Evolutionary conservation across 2,113 vertebrate species (phyloP), one percentile per base, ranked within the genome.

Genomic region (Macquaria ambigua): DNA sequence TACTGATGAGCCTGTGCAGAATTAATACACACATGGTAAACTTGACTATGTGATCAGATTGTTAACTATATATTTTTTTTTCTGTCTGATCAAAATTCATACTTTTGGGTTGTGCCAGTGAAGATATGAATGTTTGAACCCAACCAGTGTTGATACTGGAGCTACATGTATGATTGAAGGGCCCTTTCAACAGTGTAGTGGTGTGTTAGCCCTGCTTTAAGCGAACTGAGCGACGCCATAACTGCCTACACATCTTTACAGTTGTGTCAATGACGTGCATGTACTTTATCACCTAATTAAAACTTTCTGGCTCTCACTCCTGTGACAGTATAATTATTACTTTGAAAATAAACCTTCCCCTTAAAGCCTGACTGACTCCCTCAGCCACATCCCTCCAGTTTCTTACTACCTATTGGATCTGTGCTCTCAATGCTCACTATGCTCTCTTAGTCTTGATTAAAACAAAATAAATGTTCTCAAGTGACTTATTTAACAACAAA

Each of bases 301-400:
- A 87, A 88, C 68, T 74, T 87, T 58, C 79, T 86, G 67, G 52
- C 66, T 83, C 41, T 70, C 43, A 16, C 62, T 74, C 28, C 39
- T 80, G 23, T 84, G 90, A 91, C 87, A 88, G 67, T 37, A 62
- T 95, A 91, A 95, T 93, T 85, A 89, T 83, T 55, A 84, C 87
- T 85, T 88, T 80, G 39, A 87, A 87, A 84, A 72, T 83, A 86
- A 89, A 81, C 69, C 59, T 85, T 82, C 37, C 66, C 69, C 56
- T 34, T 75, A 52, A 58, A 80, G 69, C 68, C 82, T 68, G 69
- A 46, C 18, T 83, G 50, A 81, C 48, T 70, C 66, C 74, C 55
- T 81, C 62, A 71, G 46, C 63, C 53, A 43, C 58, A 64, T 55
- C 56, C 63, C 71, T 59, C 25, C 5, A 43, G 7, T 74, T 58